Evolutionary conservation across 2,113 vertebrate genomes (phyloP).

Genomic region (Hypocryptadius cinnamomeus): DNA sequence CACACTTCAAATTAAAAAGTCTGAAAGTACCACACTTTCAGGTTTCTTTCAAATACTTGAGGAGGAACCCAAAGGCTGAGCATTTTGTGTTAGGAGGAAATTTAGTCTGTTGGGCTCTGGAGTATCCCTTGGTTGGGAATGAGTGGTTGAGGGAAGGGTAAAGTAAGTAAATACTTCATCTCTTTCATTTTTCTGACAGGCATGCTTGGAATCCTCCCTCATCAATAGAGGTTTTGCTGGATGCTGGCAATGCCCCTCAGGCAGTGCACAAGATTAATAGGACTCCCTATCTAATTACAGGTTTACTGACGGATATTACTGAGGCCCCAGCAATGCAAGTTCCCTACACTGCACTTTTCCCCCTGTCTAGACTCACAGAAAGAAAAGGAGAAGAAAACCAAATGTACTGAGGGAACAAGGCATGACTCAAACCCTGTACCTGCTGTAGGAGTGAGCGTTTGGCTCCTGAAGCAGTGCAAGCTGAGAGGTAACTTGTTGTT

Average conservation of each 20-base stretch:
- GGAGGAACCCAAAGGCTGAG: background rate
- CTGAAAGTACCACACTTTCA: background rate
- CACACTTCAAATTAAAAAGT: background rate
- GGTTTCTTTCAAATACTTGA: background rate
- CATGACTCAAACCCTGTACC: constrained; percentile 14
- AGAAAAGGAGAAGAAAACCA: background rate
- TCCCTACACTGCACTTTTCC: constrained; percentile 61
- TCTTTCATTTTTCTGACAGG: constrained; percentile 53
- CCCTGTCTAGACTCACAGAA: constrained; percentile 27
- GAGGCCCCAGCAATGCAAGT: constrained; percentile 64
- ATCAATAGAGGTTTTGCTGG: constrained; percentile 67
- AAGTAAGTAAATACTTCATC: constrained; percentile 19
- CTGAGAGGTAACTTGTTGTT: constrained; percentile 32
- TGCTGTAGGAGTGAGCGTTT: constrained; percentile 13
- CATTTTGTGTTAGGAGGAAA: background rate
- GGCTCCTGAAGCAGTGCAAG: background rate
- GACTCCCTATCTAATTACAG: constrained; percentile 81
- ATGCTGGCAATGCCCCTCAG: constrained; percentile 56
- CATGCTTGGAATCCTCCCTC: constrained; percentile 63
- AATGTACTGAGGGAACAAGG: background rate
- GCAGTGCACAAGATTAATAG: constrained; percentile 70
- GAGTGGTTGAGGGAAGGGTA: background rate
- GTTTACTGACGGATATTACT: constrained; percentile 77
- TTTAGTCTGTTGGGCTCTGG: background rate
- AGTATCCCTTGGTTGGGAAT: background rate